Evolutionary conservation across 2,888 invertebrate species (phyloP), one percentile per base, ranked within the genome.

Genomic region (Caenorhabditis virilis): DNA sequence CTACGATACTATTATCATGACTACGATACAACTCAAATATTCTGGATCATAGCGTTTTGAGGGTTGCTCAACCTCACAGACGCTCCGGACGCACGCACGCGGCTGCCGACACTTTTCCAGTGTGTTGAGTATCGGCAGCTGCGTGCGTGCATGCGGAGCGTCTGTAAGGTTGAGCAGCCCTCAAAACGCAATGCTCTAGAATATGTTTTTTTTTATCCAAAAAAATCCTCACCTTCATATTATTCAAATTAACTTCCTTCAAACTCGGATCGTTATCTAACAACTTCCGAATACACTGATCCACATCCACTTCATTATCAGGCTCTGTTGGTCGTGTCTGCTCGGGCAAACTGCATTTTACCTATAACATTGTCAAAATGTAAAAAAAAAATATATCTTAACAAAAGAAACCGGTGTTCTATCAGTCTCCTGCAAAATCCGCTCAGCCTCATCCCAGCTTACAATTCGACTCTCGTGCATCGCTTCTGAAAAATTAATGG

Each of bases 241-340:
- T 99, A 88, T 99, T 99, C 89, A 95, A 91, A 87, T 99, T 99
- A 85, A 99, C 89, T 86, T 92, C 91, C 84, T 89, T 89, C 83
- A 93, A 87, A 83, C 89, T 90, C 81, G 89, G 88, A 87, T 97
- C 93, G 74, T 92, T 91, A 83, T 75, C 72, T 20, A 69, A 58
- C 22, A 82, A 64, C 41, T 74, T 69, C 30, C 70, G 72, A 41
- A 82, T 79, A 51, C 75, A 74, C 74, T 91, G 90, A 70, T 95
- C 95, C 30, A 94, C 90, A 85, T 98, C 93, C 70, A 95, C 95
- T 84, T 89, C 89, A 86, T 99, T 98, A 76, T 97, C 95, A 68
- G 95, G 95, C 84, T 97, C 95, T 85, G 78, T 73, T 2, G 83
- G 82, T 18, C 82, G 69, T 23, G 80, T 79, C 48, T 77, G 78